Evolutionary conservation across 2,888 invertebrate genomes (phyloP), one percentile per base, ranked within the genome.

Genomic region (Caradrina clavipalpis): DNA sequence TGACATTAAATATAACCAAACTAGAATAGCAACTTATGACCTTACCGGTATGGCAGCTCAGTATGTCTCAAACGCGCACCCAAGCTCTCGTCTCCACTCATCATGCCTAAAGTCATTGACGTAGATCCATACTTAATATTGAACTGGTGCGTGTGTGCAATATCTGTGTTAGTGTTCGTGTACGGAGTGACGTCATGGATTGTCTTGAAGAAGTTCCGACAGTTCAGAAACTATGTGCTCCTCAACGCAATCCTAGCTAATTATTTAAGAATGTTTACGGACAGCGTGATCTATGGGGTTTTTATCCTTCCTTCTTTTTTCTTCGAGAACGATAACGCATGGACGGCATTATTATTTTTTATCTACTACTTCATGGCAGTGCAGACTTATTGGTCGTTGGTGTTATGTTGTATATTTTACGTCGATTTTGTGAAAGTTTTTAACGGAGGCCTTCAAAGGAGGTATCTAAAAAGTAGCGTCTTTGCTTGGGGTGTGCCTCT

Each of bases 111-210:
- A 13, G 39, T 3, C 13, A 13, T 8, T 13, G 3, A 1, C 39
- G 2, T 13, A 0, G 13, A 11, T 11, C 2, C 39, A 39, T 11
- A 11, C 2, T 19, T 15, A 19, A 49, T 49, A n/a, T 49, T 49
- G 1, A 5, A 49, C n/a, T n/a, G 49, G 45, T 45, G 45, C 4
- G 42, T 57, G 1, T 6, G 21, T 57, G 45, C 17, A 2, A 3
- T 57, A 1, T 22, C 42, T 5, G 4, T 57, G n/a, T 17, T 26
- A 22, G 45, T 17, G 4, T 26, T 45, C 4, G 10, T n/a, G 8
- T 57, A 57, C n/a, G 57, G 57, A 39, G 35, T 50, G 19, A 50
- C 21, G 35, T 60, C 60, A 17, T 50, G 60, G 50, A 15, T 15
- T 15, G 19, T 60, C 19, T 21, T 60, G 8, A 50, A 39, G 10